A percentile compares a stretch with the other conserved stretches of the same genome.
phyloP scores from a whole-genome alignment of 2,113 vertebrate species.

The Pedionomus torquatus region DNA sequence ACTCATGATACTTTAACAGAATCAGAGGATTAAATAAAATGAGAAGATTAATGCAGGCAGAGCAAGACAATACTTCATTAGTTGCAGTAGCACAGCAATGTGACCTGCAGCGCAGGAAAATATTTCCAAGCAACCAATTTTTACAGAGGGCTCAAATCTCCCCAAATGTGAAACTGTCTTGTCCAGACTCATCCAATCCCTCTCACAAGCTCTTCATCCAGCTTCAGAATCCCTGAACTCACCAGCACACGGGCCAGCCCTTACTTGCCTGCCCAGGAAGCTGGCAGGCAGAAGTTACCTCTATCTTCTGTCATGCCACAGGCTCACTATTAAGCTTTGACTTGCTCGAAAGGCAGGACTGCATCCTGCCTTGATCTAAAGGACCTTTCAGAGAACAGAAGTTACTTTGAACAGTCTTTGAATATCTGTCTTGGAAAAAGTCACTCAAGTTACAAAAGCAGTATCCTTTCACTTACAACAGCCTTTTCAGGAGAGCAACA shows the following conservation, averaged over 20 bases:
- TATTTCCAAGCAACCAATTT: not conserved
- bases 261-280: not conserved
- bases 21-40: slow-evolving; percentile 10
- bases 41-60: not conserved
- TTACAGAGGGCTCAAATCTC: not conserved
- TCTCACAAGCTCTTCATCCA: not conserved
- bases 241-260: not conserved
- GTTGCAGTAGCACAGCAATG: not conserved
- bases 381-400: not conserved
- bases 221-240: not conserved
- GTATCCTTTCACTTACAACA: not conserved
- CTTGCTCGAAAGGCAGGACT: not conserved
- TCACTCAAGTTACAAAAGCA: not conserved
- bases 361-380: not conserved
- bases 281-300: not conserved
- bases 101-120: not conserved
- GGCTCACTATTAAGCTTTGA: not conserved
- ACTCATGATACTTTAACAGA: not conserved
- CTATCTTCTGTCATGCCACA: not conserved
- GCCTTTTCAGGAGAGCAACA: not conserved
- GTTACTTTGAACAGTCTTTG: not conserved
- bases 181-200: not conserved
- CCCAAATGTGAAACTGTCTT: not conserved
- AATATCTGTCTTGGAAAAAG: not conserved
- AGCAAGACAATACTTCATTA: not conserved